Conservation (phyloP, 2,113 vertebrate species). For the Rhinopithecus roxellana region DNA sequence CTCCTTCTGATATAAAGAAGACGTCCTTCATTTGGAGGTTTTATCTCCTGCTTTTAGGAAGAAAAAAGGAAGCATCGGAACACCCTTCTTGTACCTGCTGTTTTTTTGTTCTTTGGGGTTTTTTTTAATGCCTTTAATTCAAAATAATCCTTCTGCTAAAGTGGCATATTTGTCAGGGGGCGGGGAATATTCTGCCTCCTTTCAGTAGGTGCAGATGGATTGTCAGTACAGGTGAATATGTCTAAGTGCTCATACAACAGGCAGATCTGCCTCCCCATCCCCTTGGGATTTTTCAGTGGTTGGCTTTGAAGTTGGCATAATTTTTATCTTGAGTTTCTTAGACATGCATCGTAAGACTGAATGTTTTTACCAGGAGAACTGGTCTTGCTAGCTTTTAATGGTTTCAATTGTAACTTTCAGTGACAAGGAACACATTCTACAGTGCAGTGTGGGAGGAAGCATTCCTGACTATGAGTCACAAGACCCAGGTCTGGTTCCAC, state of each 20-base stretch:
- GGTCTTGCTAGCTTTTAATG: background rate
- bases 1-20: background rate
- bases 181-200: background rate
- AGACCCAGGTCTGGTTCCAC: background rate
- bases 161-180: background rate
- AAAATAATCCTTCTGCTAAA: background rate
- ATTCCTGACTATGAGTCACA: background rate
- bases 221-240: background rate
- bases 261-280: background rate
- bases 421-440: background rate
- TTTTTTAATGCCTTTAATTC: background rate
- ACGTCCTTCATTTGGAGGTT: background rate
- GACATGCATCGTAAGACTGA: background rate
- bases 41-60: background rate
- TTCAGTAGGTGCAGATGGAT: background rate
- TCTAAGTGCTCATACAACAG: background rate
- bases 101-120: background rate
- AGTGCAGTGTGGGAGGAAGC: background rate
- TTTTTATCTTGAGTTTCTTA: constrained; percentile 22
- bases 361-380: background rate
- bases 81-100: background rate
- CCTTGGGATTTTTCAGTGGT: background rate
- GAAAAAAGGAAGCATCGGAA: background rate
- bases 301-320: background rate
- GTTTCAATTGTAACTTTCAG: background rate